Evolutionary conservation across 2,888 invertebrate species (phyloP), one percentile per base, ranked within the genome.

Genomic region (Xestia c-nigrum): DNA sequence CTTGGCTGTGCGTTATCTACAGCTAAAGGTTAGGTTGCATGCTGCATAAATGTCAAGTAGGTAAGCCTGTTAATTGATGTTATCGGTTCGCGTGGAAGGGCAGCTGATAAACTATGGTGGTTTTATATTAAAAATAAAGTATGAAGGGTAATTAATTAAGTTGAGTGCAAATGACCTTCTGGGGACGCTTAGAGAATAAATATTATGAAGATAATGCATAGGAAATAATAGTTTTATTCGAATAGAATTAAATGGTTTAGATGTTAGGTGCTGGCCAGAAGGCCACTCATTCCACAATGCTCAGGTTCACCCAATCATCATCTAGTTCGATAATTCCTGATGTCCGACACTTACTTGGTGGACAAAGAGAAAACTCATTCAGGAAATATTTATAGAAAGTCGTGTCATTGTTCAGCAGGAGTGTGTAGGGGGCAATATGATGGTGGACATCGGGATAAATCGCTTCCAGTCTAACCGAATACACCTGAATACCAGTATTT

Each of bases 11-110:
- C 50, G 76, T 74, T 74, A 69, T 72, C 69, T 75, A 52, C n/a
- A 43, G 50, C 47, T n/a, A 66, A 81, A 81, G 71, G 65, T 66
- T 64, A 84, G 64, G 55, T 66, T 64, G 72, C 83, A 69, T 70
- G 83, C 70, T 82, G 50, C 72, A 61, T 85, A 81, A 82, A 83
- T 85, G 76, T 85, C 76, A 85, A 66, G 47, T 76, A 19, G 72
- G 16, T 72, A 74, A 81, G 64, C 66, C 61, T 14, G n/a, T 59
- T 69, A 82, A 66, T 85, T 75, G 69, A 81, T 81, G 12, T 19
- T 67, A 79, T 85, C 76, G 47, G 47, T 63, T 67, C 69, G 72
- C 59, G 75, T 65, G 75, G 50, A 59, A 86, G 65, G 79, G 65
- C 86, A 86, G 47, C 72, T 73, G 86, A 74, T 75, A 75, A 66